Base-by-base conservation (phyloP, 2,113 vertebrate species). In the Falco punctatus region DNA sequence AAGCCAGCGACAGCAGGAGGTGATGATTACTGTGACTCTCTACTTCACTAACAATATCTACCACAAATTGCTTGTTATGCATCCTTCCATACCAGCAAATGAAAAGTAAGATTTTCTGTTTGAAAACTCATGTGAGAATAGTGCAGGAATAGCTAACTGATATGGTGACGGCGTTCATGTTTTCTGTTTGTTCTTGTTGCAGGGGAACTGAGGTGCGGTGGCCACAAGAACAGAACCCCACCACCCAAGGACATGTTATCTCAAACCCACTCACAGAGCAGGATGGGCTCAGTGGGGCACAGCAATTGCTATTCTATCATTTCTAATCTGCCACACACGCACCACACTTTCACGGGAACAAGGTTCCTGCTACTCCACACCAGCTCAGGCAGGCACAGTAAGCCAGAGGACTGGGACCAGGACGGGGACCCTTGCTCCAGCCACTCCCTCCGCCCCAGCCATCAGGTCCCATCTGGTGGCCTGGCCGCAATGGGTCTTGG, bases 401-500 rank as follows among this genome's bases (percentile, higher is more conserved):
- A 59, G 5, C 21, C 64, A 77, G 26, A 18, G 8, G 6, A 52
- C 13, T 15, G 21, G n/a, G 10, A 44, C 12, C 2, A 4, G 49
- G 12, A 44, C 12, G 2, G 5, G 49, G 12, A 52, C 33, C 20
- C 13, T 38, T 0, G 0, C 19, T 75, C 30, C 65, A 42, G 48
- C 21, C 13, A 42, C 40, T 48, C 3, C 22, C 9, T 0, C 26
- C 10, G 18, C 20, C 67, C 26, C 67, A 72, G 22, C 8, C 10
- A 49, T 16, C 48, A 35, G 20, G 17, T 58, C 13, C 17, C 32
- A 35, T 15, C 13, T 9, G 21, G 21, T 46, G 8, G 9, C 22
- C 51, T 51, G 32, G 13, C 3, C 35, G 7, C 14, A 46, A 0
- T 4, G 9, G 5, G 6, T 82, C 33, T 57, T 30, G 28, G 7